Evolutionary conservation across 2,113 vertebrate genomes (phyloP).

Genomic region (Chloropsis cyanopogon): DNA sequence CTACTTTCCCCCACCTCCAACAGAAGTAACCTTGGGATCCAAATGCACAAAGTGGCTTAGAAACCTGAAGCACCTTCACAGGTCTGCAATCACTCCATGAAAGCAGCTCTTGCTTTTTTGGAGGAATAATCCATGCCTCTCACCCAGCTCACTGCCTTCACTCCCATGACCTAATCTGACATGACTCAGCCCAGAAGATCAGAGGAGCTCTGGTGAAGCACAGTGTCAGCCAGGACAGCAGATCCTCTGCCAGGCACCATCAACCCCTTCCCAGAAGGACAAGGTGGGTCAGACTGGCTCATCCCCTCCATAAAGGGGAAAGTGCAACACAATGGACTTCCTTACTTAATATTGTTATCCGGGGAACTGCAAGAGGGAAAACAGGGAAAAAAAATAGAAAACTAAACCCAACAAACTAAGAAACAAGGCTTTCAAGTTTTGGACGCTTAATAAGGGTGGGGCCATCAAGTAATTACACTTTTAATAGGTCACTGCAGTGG

Average conservation of each 20-base stretch:
- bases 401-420: background rate
- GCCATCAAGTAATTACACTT: slow-evolving; percentile 56
- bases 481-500: slow-evolving; percentile 65
- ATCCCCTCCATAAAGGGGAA: background rate
- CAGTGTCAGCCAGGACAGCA: background rate
- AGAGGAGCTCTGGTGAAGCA: background rate
- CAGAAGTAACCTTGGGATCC: background rate
- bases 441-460: slow-evolving; percentile 54
- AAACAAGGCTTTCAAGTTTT: slow-evolving; percentile 50
- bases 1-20: background rate
- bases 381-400: background rate
- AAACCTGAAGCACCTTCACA: background rate
- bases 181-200: slow-evolving; percentile 1
- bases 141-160: slow-evolving; percentile 15
- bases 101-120: slow-evolving; percentile 38
- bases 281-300: background rate
- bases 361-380: background rate
- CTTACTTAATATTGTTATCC: background rate
- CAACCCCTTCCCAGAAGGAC: background rate
- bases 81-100: background rate
- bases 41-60: background rate
- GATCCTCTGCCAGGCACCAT: background rate
- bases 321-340: background rate
- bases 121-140: background rate
- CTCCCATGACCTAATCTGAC: slow-evolving; percentile 47